These are phyloP conservation scores for Arothron firmamentum DNA, from an alignment of 2,113 vertebrate genomes.

Conservation along the genomic window DNA sequence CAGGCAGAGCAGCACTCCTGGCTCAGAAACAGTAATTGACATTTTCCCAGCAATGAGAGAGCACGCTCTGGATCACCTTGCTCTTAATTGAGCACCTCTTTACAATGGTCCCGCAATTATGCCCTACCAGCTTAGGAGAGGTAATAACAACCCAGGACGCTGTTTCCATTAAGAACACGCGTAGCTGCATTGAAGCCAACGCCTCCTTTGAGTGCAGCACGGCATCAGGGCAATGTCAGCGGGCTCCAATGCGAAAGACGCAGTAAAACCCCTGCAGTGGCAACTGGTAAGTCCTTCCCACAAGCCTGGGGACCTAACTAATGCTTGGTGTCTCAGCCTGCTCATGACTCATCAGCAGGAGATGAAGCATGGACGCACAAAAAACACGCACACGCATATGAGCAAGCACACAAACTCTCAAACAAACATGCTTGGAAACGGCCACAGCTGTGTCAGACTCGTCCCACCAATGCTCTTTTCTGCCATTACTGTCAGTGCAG, in stretches of 20 bases:
- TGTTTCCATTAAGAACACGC: slow-evolving; percentile 34
- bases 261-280: slow-evolving; percentile 20
- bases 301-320: slow-evolving; percentile 36
- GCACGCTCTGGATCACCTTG: slow-evolving; percentile 50
- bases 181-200: slow-evolving; percentile 25
- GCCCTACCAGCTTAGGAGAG: slow-evolving; percentile 45
- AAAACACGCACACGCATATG: slow-evolving; percentile 22
- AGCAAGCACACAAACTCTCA: slow-evolving; percentile 19
- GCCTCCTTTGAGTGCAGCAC: slow-evolving; percentile 26
- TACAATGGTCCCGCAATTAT: slow-evolving; percentile 43
- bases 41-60: slow-evolving; percentile 55
- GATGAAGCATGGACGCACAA: slow-evolving; percentile 46
- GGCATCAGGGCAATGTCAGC: slow-evolving; percentile 42
- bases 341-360: slow-evolving; percentile 63
- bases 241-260: slow-evolving; percentile 28
- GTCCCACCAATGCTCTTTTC: slow-evolving; percentile 6
- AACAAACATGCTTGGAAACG: slow-evolving; percentile 32
- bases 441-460: slow-evolving; percentile 20
- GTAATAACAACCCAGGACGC: slow-evolving; percentile 42
- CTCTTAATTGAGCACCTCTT: slow-evolving; percentile 60
- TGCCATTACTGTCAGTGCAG: slow-evolving; percentile 5
- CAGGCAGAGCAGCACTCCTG: slow-evolving; percentile 31
- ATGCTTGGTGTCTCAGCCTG: slow-evolving; percentile 36
- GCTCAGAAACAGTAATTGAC: slow-evolving; percentile 52
- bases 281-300: slow-evolving; percentile 31